A percentile compares a stretch with the other conserved stretches of the same genome.
phyloP scores from a whole-genome alignment of 2,888 invertebrate genomes.

The Amblyjoppa fuscipennis region DNA sequence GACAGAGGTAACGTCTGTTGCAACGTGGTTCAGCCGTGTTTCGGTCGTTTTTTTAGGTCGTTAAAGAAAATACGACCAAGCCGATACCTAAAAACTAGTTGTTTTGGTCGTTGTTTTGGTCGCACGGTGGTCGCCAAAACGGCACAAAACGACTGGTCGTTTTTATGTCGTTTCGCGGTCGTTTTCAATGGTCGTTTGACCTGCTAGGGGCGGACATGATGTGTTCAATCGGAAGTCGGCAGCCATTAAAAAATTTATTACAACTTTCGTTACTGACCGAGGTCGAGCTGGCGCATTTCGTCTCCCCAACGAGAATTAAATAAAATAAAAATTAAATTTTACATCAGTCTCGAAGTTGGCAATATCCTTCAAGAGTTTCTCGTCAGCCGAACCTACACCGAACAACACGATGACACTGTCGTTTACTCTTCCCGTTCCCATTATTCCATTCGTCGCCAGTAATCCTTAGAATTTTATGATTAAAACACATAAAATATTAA shows the following conservation, averaged over 20 bases:
- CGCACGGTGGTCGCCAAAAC: no score
- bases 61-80: no score
- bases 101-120: no score
- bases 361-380: conserved; percentile 88
- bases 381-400: conserved; percentile 90
- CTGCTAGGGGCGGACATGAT: no score
- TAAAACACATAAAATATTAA: conserved; percentile 1
- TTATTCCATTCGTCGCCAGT: conserved; percentile 88
- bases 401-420: conserved; percentile 88
- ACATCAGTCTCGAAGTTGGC: conserved; percentile 89
- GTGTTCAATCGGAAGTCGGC: not conserved
- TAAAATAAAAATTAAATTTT: conserved; percentile 61
- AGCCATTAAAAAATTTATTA: not conserved
- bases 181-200: no score
- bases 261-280: not conserved
- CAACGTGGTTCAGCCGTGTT: no score
- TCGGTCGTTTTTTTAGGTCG: no score
- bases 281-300: no score
- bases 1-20: no score
- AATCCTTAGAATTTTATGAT: conserved; percentile 83
- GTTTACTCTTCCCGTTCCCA: conserved; percentile 87
- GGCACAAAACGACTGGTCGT: no score
- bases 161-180: no score
- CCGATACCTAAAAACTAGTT: no score
- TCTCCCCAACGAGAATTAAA: not conserved